Base-by-base conservation (phyloP, 2,113 vertebrate genomes). In the Morone chrysops region DNA sequence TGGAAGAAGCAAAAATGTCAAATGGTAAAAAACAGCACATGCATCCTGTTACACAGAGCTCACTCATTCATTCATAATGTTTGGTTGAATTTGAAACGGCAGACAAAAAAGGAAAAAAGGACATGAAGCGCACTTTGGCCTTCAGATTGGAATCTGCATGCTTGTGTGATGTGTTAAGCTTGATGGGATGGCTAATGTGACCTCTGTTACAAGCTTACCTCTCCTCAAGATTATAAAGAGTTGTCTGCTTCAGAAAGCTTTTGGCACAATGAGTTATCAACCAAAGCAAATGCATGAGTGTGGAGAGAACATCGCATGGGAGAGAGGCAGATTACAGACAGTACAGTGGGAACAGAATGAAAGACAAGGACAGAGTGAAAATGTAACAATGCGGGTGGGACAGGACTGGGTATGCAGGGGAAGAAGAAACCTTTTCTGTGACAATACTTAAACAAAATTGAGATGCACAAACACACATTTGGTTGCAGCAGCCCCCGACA, bases 271-370 rank as follows among this genome's bases (percentile, higher is more conserved):
- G 73, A 81, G 70, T 94, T 78, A 88, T 85, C 90, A 90, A 92
- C 86, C 89, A 91, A 93, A 93, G 83, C 85, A 81, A 89, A 83
- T 81, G 89, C 72, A 86, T 87, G 88, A 91, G 86, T 80, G 87
- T 70, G 62, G 61, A 83, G 76, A 84, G 74, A 87, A 81, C 74
- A 83, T 47, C 43, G 76, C 25, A 72, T 66, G 47, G 31, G 47
- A 81, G 13, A 76, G 63, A 78, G 67, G 75, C 48, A 75, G 67
- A 66, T 40, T 31, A 43, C 70, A 87, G 61, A 84, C 17, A 70
- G 59, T 47, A 70, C 36, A 38, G 43, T n/a, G 81, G 62, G 70
- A 82, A 50, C 0, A 79, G 69, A 72, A 86, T 72, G 79, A 69
- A 57, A 78, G 81, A 80, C 61, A 36, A 40, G 36, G 72, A 80